Evolutionary conservation across 1,140 invertebrate genomes (phyloP), one percentile per base, ranked within the genome.

Genomic region (Procambarus clarkii): DNA sequence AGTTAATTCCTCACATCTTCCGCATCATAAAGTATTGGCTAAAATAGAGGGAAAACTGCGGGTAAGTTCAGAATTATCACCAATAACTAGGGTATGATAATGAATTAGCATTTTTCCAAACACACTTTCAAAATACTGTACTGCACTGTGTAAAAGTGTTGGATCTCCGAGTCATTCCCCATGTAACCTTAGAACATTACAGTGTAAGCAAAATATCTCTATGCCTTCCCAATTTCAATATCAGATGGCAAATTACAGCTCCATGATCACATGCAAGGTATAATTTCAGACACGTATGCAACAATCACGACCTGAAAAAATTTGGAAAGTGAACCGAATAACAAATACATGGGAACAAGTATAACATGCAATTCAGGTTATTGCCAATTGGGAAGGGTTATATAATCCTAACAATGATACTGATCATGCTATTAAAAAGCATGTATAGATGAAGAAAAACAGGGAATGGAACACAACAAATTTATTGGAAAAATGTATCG

Each of bases 371-470:
- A n/a, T 91, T 85, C 81, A 85, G 54, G 54, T 46, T n/a, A 76
- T 78, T 78, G 45, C 48, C 81, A 91, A 85, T 78, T 91, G 54
- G 69, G 74, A 54, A 77, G 81, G 88, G 81, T 91, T 71, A 79
- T 85, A 60, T 83, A 77, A 84, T 79, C 77, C 34, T 84, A 46
- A 69, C 45, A 46, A 81, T n/a, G 81, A 79, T 60, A 91, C 79
- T 79, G 80, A 71, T 91, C 81, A 91, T 91, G 88, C 88, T 76
- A 91, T 78, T 77, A 78, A 64, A 84, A 85, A 91, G 88, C 88
- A 91, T 91, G 88, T 85, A 91, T 45, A 85, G 45, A 48, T 74
- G 60, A 58, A 60, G 58, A 74, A 44, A 76, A 83, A 78, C 50
- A 74, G 45, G 54, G 54, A 50, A 58, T 77, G 54, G 54, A 86